These are phyloP conservation scores for Unio pictorum DNA, from an alignment of 2,888 invertebrate genomes.

Conservation along the genomic window DNA sequence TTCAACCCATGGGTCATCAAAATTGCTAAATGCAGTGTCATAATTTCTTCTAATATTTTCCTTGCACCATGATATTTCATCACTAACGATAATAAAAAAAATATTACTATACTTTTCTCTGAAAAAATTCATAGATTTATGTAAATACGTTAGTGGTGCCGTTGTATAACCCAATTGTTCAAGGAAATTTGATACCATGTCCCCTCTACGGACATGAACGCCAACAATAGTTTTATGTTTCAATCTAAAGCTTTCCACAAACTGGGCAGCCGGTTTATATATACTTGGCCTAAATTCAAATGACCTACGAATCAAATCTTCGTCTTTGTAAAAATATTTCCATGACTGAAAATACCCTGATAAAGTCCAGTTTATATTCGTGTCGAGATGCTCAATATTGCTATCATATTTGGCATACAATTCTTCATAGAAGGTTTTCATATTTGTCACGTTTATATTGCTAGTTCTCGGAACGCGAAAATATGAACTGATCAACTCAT, in stretches of 20 bases:
- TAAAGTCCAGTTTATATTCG: constrained; percentile 37
- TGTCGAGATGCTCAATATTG: constrained; percentile 16
- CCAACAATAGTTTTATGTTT: constrained; percentile 25
- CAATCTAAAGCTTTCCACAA: constrained; percentile 11
- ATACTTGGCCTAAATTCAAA: constrained; percentile 30
- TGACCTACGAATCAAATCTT: constrained; percentile 19
- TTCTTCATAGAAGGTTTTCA: constrained; percentile 15
- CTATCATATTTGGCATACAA: constrained; percentile 25
- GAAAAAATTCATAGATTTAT: constrained; percentile 40
- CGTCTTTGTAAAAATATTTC: constrained; percentile 43
- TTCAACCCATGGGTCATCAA: constrained; percentile 8
- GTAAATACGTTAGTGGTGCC: constrained; percentile 35
- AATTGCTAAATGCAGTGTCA: constrained; percentile 8
- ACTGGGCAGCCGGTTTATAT: constrained; percentile 10
- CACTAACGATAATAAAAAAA: constrained; percentile 43
- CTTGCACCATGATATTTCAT: constrained; percentile 41
- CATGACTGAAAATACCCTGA: constrained; percentile 51
- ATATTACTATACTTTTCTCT: constrained; percentile 28
- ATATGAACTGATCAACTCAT: constrained; percentile 20
- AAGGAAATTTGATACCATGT: constrained; percentile 21
- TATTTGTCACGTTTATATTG: constrained; percentile 14
- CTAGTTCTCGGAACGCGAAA: constrained; percentile 29
- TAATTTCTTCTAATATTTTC: constrained; percentile 15
- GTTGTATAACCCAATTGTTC: constrained; percentile 37
- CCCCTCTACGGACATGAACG: constrained; percentile 47